phyloP scores from a whole-genome alignment of 2,888 invertebrate species.

The Mythimna albipuncta region DNA sequence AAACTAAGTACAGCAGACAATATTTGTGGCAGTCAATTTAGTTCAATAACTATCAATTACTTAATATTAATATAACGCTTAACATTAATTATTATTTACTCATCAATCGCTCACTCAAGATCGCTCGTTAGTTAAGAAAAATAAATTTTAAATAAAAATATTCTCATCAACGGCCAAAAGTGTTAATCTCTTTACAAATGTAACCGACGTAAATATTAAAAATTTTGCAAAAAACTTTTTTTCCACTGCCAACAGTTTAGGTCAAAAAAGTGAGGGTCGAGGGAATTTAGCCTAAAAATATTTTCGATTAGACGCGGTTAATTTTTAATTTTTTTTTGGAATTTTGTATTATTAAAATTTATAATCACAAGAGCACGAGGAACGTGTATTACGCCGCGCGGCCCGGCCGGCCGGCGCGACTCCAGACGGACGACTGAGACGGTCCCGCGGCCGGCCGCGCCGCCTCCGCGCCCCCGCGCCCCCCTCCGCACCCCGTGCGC shows the following conservation, averaged over 20 bases:
- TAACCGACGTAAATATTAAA: slow-evolving; percentile 90
- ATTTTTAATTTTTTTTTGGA: slow-evolving; percentile 74
- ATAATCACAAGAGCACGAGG: slow-evolving; percentile 91
- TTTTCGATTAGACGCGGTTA: slow-evolving; percentile 87
- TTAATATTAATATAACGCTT: slow-evolving; percentile 85
- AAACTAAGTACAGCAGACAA: slow-evolving; percentile 70
- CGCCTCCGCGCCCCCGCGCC: slow-evolving; percentile 70
- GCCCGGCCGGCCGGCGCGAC: slow-evolving; percentile 90
- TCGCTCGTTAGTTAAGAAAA: slow-evolving; percentile 80
- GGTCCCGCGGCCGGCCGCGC: slow-evolving; percentile 79
- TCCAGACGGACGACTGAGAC: slow-evolving; percentile 90
- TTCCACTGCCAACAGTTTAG: slow-evolving; percentile 84
- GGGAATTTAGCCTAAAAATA: slow-evolving; percentile 87
- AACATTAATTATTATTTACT: slow-evolving; percentile 73
- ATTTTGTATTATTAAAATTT: slow-evolving; percentile 86
- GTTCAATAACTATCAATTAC: slow-evolving; percentile 71
- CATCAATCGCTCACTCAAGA: slow-evolving; percentile 81
- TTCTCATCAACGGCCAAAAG: slow-evolving; percentile 88
- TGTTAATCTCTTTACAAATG: slow-evolving; percentile 86
- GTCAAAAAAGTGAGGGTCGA: slow-evolving; percentile 84
- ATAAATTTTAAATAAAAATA: slow-evolving; percentile 87
- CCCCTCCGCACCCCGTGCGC: slow-evolving; percentile 63
- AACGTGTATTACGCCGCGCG: slow-evolving; percentile 90
- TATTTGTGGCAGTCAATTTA: slow-evolving; percentile 77
- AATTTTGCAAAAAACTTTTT: slow-evolving; percentile 87